Conservation (phyloP, 2,113 vertebrate species). For the Leptosomus discolor region DNA sequence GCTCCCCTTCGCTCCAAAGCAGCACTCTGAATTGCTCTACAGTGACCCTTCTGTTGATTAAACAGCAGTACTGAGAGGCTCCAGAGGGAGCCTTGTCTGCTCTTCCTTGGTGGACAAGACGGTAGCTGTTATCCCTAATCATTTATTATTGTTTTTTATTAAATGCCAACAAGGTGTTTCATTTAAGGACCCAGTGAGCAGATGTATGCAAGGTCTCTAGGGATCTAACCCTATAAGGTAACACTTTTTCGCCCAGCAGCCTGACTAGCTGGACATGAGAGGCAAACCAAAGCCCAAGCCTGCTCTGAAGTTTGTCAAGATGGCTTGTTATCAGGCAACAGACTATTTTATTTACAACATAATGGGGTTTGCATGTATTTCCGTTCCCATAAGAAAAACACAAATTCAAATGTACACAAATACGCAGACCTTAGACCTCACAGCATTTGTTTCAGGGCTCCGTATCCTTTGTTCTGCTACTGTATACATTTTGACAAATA, state of each 20-base stretch:
- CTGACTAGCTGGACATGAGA: background rate
- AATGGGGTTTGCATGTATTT: background rate
- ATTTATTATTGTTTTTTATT: background rate
- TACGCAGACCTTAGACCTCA: background rate
- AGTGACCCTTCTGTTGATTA: background rate
- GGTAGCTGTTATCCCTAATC: background rate
- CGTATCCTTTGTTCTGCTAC: constrained; percentile 19
- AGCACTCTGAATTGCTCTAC: background rate
- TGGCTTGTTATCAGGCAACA: background rate
- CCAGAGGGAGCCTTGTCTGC: background rate
- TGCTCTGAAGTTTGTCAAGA: background rate
- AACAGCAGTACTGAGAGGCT: background rate
- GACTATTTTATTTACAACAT: background rate
- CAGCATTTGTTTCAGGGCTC: background rate
- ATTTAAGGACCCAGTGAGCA: background rate
- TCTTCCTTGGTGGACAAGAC: background rate
- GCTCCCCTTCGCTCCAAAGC: background rate
- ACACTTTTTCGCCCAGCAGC: background rate
- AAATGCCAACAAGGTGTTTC: background rate
- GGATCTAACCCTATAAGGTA: background rate
- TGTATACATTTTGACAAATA: background rate
- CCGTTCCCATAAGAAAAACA: background rate
- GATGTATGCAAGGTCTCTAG: background rate
- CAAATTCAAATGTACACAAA: background rate
- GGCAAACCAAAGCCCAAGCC: background rate